Conservation (phyloP, 2,888 invertebrate genomes). For the Aphrophora alni region DNA sequence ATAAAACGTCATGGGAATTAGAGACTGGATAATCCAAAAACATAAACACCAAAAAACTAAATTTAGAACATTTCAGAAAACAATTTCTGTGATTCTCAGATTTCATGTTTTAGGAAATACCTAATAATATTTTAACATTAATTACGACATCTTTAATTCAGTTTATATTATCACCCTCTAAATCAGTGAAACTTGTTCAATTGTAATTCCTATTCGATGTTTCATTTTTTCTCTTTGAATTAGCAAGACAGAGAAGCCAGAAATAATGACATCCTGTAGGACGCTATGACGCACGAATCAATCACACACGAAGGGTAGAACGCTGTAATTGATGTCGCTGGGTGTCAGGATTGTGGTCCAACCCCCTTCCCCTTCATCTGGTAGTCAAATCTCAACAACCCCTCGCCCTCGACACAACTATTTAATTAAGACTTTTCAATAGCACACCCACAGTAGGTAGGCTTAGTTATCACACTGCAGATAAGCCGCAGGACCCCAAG, state of each 20-base stretch:
- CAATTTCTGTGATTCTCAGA: no score
- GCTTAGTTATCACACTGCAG: not conserved
- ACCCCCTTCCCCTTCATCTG: not conserved
- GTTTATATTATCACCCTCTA: no score
- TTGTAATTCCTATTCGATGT: no score
- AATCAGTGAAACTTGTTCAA: no score
- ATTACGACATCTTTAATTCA: no score
- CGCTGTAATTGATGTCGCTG: not conserved
- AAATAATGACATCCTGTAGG: not conserved
- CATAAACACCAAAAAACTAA: no score
- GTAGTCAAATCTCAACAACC: not conserved
- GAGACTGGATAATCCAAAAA: no score
- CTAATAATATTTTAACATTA: no score
- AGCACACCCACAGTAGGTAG: not conserved
- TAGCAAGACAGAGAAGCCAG: not conserved
- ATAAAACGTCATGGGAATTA: no score
- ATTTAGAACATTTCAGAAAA: no score
- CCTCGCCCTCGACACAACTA: conserved; percentile 9
- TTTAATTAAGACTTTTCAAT: conserved; percentile 9
- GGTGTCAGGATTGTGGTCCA: not conserved
- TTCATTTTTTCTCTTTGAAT: not conserved
- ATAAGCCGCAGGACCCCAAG: not conserved
- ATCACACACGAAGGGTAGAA: not conserved
- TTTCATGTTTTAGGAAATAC: no score
- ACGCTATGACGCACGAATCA: not conserved